Base-by-base conservation (phyloP, 2,888 invertebrate species). In the Pachymerium ferrugineum region DNA sequence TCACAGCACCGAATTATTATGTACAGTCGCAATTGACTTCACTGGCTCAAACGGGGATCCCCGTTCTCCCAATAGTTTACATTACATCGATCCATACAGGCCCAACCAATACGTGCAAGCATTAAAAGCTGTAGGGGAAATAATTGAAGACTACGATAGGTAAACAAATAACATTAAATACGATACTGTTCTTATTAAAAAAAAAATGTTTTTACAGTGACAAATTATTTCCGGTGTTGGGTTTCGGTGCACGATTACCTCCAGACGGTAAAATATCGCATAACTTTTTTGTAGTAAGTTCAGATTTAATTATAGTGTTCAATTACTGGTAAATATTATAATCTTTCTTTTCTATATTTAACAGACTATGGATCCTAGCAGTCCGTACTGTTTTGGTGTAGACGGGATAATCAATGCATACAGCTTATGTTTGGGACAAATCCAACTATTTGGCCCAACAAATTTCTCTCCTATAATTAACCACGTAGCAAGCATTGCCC, bases 401-500 rank as follows among this genome's bases (percentile, higher is more conserved):
- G 79, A 81, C 74, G 84, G 86, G 54, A 84, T 87, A 2, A 76
- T 87, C 76, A 82, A 83, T 14, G 84, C 86, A 1, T 87, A 86
- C 79, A 81, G 84, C 31, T 80, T 80, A 72, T 83, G 85, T 72
- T 81, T 87, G 30, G 78, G 82, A 74, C 81, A 83, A 74, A 84
- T 87, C 0, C 85, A 86, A 77, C 80, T 87, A 12, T 86, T 84
- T 77, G 86, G 87, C 1, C 87, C 87, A 10, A 88, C 87, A 5
- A 87, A 87, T 79, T 87, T 88, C 79, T 83, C 86, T 14, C 87
- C 87, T 0, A 83, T 85, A 42, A 85, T 87, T 73, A 84, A 85
- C 75, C 86, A 86, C 79, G 83, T 84, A 3, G 81, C 82, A 5
- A 79, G 79, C 38, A 85, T 86, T 81, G 86, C 86, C 1, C 76